Percentiles rank a stretch among this genome's conserved stretches.
phyloP scores from a whole-genome alignment of 2,797 vertebrate species.

The Leptodactylus fallax region DNA sequence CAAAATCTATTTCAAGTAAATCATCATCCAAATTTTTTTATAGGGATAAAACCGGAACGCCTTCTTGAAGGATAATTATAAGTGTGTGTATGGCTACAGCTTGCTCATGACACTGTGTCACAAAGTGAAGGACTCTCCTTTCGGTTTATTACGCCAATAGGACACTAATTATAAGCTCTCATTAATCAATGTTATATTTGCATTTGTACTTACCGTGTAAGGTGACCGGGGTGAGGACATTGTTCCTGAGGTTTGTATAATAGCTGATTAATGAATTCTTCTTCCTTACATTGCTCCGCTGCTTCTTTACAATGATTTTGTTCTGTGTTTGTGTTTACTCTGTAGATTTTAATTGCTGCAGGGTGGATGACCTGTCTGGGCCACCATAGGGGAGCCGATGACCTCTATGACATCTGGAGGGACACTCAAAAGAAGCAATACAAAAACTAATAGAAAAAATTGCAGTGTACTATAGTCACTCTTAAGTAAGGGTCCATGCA shows the following conservation, averaged over 20 bases:
- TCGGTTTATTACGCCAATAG: constrained; percentile 9
- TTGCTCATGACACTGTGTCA: background rate
- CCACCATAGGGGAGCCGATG: background rate
- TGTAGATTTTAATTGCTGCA: background rate
- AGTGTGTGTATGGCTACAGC: background rate
- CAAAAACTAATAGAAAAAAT: background rate
- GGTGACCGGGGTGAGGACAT: constrained; percentile 7
- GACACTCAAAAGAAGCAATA: no score
- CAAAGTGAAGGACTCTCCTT: constrained; percentile 3
- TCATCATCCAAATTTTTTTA: no score
- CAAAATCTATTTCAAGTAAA: background rate
- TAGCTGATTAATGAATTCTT: constrained; percentile 28
- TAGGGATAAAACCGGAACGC: background rate
- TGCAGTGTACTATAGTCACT: no score
- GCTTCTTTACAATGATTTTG: background rate
- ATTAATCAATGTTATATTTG: constrained; percentile 32
- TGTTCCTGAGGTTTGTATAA: constrained; percentile 7
- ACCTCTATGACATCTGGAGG: no score
- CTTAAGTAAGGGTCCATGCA: no score
- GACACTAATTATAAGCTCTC: constrained; percentile 2
- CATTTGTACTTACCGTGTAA: constrained; percentile 32
- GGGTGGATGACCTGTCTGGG: background rate
- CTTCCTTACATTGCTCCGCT: background rate
- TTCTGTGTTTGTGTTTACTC: background rate
- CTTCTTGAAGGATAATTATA: background rate